phyloP scores from a whole-genome alignment of 1,140 invertebrate species.

The Orchestia grillus region DNA sequence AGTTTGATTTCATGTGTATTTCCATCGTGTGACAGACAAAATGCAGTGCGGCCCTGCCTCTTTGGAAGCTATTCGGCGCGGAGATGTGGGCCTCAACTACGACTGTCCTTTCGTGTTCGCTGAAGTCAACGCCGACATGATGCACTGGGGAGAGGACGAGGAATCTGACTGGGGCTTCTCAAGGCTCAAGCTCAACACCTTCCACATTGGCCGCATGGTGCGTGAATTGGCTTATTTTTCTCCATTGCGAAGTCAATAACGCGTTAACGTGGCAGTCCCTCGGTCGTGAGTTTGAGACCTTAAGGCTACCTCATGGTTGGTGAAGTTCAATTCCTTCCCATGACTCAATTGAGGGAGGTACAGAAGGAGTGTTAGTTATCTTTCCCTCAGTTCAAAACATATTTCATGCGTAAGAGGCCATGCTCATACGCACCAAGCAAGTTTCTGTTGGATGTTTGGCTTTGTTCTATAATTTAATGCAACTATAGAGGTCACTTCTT shows the following conservation, averaged over 20 bases:
- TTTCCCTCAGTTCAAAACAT: not conserved
- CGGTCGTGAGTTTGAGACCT: not conserved
- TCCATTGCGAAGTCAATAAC: not conserved
- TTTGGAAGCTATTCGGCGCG: slow-evolving; percentile 79
- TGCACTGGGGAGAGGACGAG: slow-evolving; percentile 79
- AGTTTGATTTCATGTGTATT: not conserved
- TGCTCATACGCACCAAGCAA: too few species aligned
- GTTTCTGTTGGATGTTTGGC: too few species aligned
- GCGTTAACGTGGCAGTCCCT: not conserved
- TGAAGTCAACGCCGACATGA: slow-evolving; percentile 84
- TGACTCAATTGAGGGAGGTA: not conserved
- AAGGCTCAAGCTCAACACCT: slow-evolving; percentile 79
- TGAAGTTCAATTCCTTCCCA: not conserved
- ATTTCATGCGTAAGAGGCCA: too few species aligned
- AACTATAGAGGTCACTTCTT: too few species aligned
- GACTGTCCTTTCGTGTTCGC: slow-evolving; percentile 84
- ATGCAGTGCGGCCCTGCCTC: slow-evolving; percentile 78
- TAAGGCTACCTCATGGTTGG: not conserved
- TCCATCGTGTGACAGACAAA: slow-evolving; percentile 70
- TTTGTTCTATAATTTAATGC: too few species aligned
- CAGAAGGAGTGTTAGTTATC: not conserved
- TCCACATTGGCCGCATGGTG: slow-evolving; percentile 72
- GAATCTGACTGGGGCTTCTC: slow-evolving; percentile 77
- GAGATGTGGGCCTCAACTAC: slow-evolving; percentile 81
- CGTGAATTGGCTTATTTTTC: not conserved